Base-by-base conservation (phyloP, 2,888 invertebrate species). In the Apantesis nais region DNA sequence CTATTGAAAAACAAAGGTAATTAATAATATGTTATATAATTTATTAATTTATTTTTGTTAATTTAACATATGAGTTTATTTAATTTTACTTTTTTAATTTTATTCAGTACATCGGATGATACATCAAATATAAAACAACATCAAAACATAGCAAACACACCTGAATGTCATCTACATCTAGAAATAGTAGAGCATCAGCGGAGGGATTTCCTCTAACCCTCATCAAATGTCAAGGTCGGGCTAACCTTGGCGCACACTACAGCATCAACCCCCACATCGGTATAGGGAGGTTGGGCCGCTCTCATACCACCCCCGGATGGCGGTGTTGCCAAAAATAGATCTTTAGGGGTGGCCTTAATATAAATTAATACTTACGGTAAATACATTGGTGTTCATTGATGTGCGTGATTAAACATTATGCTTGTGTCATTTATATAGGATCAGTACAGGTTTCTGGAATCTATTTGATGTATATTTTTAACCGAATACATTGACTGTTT, bases 181-280 rank as follows among this genome's bases (percentile, higher is more conserved):
- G 63, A 37, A 65, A 65, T 37, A 48, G 16, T 39, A 19, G 29
- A 62, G 61, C 29, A 44, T 41, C 67, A 70, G 62, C 31, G 34
- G 41, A 75, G 68, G 79, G 75, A 73, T 70, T 74, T 79, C 77
- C 76, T 74, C 70, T 66, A 55, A 74, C 75, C 68, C 70, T 44
- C 66, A 73, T 71, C 68, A 79, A 85, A 87, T 84, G 89, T 86
- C 86, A 88, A 85, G 89, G 89, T 79, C 79, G 75, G 68, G 52
- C 73, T 67, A 75, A 80, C 88, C 88, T 88, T 86, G 87, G 73
- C 77, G 74, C 78, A 78, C 67, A 72, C 81, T 85, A 85, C 88
- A 89, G 89, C 88, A 85, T 86, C 86, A 71, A 61, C 41, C 67
- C 65, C 37, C 62, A 61, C n/a, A 25, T 22, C 37, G 64, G 0